Evolutionary conservation across 1,140 invertebrate genomes (phyloP), one percentile per base, ranked within the genome.

Genomic region (Heliconius eleuchia): DNA sequence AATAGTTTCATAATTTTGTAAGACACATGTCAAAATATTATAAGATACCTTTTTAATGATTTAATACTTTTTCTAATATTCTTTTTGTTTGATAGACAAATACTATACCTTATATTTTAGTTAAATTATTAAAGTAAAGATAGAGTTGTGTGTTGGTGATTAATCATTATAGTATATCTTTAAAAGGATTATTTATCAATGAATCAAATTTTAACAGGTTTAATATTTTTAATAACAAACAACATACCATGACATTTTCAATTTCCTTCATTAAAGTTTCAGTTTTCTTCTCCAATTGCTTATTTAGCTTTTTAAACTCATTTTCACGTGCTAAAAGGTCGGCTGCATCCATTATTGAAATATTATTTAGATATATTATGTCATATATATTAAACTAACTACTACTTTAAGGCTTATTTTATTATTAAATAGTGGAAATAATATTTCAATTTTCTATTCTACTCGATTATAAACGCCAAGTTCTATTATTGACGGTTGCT

Each of bases 261-360:
- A 94, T 93, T 88, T 92, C 86, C 60, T 90, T 93, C 89, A 94
- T 93, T 70, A 94, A 85, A 74, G 87, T 92, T 77, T 91, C 88
- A 42, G 92, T 92, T 86, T 93, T 93, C 82, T 91, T 92, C 78
- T 92, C 91, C 70, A 94, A 82, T 83, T 94, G 90, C 76, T 90
- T 93, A 78, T 94, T 94, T 1, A 94, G 86, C 75, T 92, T 94
- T 78, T 91, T 93, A 77, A 92, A 94, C 82, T 94, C 92, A 84
- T 92, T 88, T 83, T 94, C 92, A 66, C 91, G 86, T 11, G 91
- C 92, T 85, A 94, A 79, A 60, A 94, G 85, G 23, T 91, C 87
- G 23, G 83, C 19, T 37, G 89, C 86, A 79, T 94, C 91, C 92
- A 94, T 93, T 77, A 57, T 30, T 66, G 11, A 30, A 30, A 66